These are phyloP conservation scores for Siniperca scherzeri DNA, from an alignment of 2,797 vertebrate genomes.

Conservation along the genomic window DNA sequence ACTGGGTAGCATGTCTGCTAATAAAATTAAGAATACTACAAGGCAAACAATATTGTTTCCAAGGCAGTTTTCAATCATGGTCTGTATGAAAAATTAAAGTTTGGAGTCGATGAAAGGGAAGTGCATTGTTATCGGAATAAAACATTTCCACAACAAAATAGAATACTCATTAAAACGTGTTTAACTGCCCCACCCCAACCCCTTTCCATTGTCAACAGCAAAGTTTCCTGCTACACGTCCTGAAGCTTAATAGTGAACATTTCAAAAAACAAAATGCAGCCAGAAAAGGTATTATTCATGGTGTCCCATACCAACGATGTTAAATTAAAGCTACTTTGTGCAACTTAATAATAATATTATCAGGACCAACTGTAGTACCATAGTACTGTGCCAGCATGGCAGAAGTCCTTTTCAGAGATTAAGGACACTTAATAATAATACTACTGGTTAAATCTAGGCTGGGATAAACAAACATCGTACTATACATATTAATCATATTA, in stretches of 20 bases:
- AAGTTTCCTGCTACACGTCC: constrained; percentile 62
- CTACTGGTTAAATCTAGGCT: constrained; percentile 73
- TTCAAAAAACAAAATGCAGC: constrained; percentile 1
- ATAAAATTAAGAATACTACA: constrained; percentile 38
- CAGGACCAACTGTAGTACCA: constrained; percentile 40
- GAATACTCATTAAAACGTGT: constrained; percentile 44
- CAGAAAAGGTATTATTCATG: constrained; percentile 36
- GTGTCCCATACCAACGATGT: constrained; percentile 21
- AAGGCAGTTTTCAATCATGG: constrained; percentile 50
- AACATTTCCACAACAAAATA: constrained; percentile 58
- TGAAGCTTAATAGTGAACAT: constrained; percentile 14
- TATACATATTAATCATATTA: constrained; percentile 57
- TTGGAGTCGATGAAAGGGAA: constrained; percentile 29
- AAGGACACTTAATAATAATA: constrained; percentile 84
- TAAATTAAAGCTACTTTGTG: constrained; percentile 73
- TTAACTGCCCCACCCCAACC: neutral
- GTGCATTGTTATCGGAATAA: constrained; percentile 58
- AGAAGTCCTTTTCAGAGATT: constrained; percentile 63
- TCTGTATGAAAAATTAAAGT: constrained; percentile 35
- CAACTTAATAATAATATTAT: constrained; percentile 57
- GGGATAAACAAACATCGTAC: constrained; percentile 59
- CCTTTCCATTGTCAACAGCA: constrained; percentile 58
- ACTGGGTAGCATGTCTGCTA: constrained; percentile 5
- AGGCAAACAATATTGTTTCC: constrained; percentile 50
- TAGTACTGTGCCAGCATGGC: constrained; percentile 50